Evolutionary conservation across 2,797 vertebrate genomes (phyloP).

Genomic region (Mus caroli): DNA sequence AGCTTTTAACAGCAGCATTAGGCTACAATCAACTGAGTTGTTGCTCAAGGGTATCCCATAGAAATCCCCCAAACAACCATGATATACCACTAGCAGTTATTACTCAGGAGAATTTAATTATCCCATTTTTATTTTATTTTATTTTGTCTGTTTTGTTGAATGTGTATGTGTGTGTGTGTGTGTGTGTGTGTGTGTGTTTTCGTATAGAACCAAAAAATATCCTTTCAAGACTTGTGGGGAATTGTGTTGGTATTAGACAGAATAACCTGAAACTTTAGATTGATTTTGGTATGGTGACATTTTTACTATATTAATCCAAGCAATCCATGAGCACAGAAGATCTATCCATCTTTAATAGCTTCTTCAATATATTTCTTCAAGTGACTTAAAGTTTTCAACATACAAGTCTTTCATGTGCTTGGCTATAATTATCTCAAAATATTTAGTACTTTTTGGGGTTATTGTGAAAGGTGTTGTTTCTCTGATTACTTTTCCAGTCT

Average conservation of each 20-base stretch:
- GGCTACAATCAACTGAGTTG: no score
- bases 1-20: no score
- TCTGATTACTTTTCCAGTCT: neutral
- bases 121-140: neutral
- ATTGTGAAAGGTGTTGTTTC: neutral
- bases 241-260: neutral
- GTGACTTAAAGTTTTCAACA: neutral
- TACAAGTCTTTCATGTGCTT: neutral
- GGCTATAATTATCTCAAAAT: neutral
- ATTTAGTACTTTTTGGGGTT: neutral
- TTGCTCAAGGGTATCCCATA: no score
- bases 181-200: neutral
- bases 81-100: neutral
- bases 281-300: neutral
- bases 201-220: neutral
- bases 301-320: neutral
- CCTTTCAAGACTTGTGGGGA: neutral
- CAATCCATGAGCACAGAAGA: neutral
- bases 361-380: neutral
- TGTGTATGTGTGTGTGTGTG: neutral
- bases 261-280: neutral
- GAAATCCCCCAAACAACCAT: neutral
- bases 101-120: neutral
- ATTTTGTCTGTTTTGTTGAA: neutral
- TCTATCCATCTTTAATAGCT: neutral